A percentile compares a stretch with the other conserved stretches of the same genome.
Conservation (phyloP, 2,797 vertebrate genomes). For the Benthosema pterotum region DNA sequence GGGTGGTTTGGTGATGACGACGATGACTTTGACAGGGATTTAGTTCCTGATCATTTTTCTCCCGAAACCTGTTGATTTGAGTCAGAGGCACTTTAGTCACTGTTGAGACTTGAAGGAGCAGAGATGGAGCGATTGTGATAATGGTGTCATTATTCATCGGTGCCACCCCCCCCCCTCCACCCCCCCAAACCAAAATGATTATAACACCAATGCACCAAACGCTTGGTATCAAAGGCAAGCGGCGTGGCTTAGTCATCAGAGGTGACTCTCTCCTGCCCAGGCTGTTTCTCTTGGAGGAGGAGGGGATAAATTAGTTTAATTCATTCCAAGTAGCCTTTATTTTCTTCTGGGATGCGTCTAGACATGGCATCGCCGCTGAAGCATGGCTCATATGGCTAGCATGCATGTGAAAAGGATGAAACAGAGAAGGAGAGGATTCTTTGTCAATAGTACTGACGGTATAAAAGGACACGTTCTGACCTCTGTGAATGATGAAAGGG, state of each 20-base stretch:
- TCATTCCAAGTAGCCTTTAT: conserved; percentile 7
- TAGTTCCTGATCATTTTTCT: conserved; percentile 7
- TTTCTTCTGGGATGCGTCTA: conserved; percentile 25
- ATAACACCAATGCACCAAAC: too few species aligned
- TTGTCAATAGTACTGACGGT: neutral
- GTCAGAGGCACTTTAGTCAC: neutral
- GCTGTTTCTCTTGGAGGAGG: neutral
- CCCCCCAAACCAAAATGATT: neutral
- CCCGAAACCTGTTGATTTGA: too few species aligned
- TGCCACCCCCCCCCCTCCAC: too few species aligned
- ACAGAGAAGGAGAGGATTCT: neutral
- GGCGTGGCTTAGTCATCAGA: neutral
- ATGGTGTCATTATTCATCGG: neutral
- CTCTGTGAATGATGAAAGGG: conserved; percentile 4
- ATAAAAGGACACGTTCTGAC: conserved; percentile 10
- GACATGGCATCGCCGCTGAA: conserved; percentile 3
- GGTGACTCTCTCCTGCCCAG: neutral
- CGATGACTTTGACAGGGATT: too few species aligned
- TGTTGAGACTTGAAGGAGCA: conserved; percentile 7
- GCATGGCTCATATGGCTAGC: conserved; percentile 7
- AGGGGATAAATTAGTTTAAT: too few species aligned
- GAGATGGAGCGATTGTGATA: neutral
- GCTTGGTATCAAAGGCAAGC: conserved; percentile 2
- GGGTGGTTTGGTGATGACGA: neutral
- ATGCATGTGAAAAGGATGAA: conserved; percentile 14